Conservation (phyloP, 2,797 vertebrate species). For the Acropternis orthonyx region DNA sequence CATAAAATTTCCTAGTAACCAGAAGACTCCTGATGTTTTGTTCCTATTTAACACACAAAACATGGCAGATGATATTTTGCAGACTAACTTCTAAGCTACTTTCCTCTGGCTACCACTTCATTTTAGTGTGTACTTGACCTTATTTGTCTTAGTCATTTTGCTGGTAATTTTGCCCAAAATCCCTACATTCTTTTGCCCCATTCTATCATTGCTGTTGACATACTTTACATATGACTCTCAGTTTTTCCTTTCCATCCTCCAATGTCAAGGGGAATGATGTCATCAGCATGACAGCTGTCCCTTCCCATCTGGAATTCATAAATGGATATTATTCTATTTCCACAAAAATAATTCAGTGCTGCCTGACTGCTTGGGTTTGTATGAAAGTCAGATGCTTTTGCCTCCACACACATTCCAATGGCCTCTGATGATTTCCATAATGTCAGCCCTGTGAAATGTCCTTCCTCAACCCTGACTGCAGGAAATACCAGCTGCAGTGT, state of each 20-base stretch:
- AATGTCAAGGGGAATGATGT: slow-evolving; percentile 12
- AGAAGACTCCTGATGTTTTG: neutral
- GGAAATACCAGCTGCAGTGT: neutral
- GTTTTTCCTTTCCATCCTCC: neutral
- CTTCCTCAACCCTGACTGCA: neutral
- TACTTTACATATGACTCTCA: neutral
- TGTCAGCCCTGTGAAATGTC: neutral
- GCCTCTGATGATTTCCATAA: neutral
- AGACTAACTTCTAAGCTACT: neutral
- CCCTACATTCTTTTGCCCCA: neutral
- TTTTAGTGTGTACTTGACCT: neutral
- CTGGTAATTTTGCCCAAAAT: neutral
- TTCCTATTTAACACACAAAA: neutral
- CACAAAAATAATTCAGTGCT: neutral
- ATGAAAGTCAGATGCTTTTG: neutral
- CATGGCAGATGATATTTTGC: neutral
- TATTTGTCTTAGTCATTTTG: neutral
- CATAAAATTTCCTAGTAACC: neutral
- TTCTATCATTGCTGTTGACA: neutral
- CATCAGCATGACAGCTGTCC: slow-evolving; percentile 10
- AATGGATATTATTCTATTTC: slow-evolving; percentile 1
- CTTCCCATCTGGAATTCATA: slow-evolving; percentile 42
- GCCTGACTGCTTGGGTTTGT: neutral
- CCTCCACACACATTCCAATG: neutral
- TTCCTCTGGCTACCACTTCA: neutral